Percentiles rank a stretch among this genome's conserved stretches.
These are phyloP conservation scores for Bagarius yarrelli DNA, from an alignment of 2,113 vertebrate genomes.

Conservation along the genomic window DNA sequence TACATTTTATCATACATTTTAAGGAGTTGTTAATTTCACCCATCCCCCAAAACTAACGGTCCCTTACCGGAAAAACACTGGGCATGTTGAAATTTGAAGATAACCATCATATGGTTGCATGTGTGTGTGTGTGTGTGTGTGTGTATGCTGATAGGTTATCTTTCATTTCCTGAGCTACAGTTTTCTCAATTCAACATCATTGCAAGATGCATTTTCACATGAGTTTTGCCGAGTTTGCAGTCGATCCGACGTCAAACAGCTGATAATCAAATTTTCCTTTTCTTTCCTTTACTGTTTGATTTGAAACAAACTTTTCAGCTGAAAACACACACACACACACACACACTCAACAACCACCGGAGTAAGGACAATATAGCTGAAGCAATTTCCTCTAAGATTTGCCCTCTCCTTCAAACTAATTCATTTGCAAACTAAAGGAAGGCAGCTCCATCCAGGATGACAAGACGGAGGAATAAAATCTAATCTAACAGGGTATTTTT, in stretches of 20 bases:
- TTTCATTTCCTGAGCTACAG: not conserved
- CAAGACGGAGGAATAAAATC: slow-evolving; percentile 6
- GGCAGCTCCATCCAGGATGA: slow-evolving; percentile 5
- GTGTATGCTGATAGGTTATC: slow-evolving; percentile 13
- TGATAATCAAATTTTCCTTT: slow-evolving; percentile 10
- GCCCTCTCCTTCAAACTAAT: slow-evolving; percentile 1
- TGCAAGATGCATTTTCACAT: slow-evolving; percentile 11
- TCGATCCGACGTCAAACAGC: slow-evolving; percentile 8
- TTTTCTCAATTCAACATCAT: slow-evolving; percentile 7
- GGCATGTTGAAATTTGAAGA: not conserved
- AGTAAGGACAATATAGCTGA: slow-evolving; percentile 11
- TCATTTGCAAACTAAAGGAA: not conserved
- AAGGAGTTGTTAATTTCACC: not conserved
- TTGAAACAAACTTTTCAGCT: slow-evolving; percentile 2
- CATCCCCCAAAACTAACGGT: not conserved
- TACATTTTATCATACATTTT: too few relatives aligned
- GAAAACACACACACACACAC: not conserved
- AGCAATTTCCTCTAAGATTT: slow-evolving; percentile 19
- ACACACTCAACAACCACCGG: slow-evolving; percentile 2
- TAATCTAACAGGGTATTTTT: slow-evolving; percentile 8
- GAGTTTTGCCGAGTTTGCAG: slow-evolving; percentile 23
- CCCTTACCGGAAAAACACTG: not conserved
- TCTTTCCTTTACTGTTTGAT: not conserved
- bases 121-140: slow-evolving; percentile 16
- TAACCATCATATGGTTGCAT: not conserved